A percentile compares a stretch with the other conserved stretches of the same genome.
Conservation (phyloP, 2,797 vertebrate genomes). For the Malurus leucopterus region DNA sequence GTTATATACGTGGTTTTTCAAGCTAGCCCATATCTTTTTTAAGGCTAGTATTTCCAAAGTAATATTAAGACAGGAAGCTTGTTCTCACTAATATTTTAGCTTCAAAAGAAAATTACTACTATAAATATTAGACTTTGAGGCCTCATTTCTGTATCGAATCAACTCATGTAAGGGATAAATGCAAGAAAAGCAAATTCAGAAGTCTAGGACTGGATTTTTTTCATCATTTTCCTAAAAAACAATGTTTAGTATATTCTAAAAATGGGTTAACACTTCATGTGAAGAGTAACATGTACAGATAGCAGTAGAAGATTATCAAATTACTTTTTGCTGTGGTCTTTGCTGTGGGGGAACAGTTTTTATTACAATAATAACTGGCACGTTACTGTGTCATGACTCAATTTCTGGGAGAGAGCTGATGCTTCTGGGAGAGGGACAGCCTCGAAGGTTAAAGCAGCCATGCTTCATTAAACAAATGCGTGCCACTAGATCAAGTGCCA, state of each 20-base stretch:
- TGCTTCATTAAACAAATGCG: conserved; percentile 68
- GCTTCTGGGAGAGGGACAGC: conserved; percentile 50
- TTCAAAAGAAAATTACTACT: background rate
- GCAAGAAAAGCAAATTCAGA: background rate
- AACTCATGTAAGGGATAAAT: background rate
- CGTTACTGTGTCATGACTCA: conserved; percentile 53
- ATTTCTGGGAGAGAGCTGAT: conserved; percentile 49
- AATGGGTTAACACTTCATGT: background rate
- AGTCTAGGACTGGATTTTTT: background rate
- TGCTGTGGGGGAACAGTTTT: conserved; percentile 29
- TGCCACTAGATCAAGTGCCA: conserved; percentile 65
- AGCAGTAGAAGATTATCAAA: conserved; percentile 29
- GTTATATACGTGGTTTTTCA: background rate
- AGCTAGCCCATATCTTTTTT: background rate
- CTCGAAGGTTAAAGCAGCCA: conserved; percentile 68
- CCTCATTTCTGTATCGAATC: background rate
- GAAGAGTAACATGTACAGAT: background rate
- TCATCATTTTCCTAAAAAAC: conserved; percentile 10
- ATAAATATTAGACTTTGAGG: background rate
- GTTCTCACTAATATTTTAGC: background rate
- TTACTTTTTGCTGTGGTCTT: conserved; percentile 19
- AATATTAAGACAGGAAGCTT: background rate
- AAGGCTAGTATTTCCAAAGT: background rate
- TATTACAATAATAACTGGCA: conserved; percentile 57
- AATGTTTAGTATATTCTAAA: background rate